A percentile compares a stretch with the other conserved stretches of the same genome.
Evolutionary conservation across 2,888 invertebrate genomes (phyloP).

Genomic region (Drosophila nigricruria): DNA sequence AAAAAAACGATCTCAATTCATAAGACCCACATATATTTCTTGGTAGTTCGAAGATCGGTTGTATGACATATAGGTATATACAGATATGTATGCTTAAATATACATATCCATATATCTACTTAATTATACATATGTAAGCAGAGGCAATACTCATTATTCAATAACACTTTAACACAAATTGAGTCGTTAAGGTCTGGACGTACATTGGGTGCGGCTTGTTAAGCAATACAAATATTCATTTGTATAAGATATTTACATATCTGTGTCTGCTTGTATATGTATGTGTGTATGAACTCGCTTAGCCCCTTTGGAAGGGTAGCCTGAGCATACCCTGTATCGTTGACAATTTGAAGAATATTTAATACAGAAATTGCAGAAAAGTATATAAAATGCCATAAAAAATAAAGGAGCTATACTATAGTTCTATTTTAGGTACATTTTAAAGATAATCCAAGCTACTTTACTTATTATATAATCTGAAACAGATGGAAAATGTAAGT

Average conservation of each 20-base stretch:
- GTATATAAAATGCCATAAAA: not conserved
- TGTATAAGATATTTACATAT: slow-evolving; percentile 8
- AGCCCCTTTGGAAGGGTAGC: too few relatives aligned
- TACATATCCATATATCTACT: not conserved
- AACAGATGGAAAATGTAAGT: too few relatives aligned
- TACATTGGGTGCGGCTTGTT: slow-evolving; percentile 12
- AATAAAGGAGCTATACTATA: too few relatives aligned
- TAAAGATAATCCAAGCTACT: too few relatives aligned
- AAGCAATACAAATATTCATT: slow-evolving; percentile 8
- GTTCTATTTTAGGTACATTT: not conserved
- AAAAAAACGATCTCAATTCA: not conserved
- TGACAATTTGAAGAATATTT: not conserved
- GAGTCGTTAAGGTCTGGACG: slow-evolving; percentile 11
- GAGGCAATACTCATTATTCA: slow-evolving; percentile 7
- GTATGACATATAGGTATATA: not conserved
- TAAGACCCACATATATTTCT: not conserved
- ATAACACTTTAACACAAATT: slow-evolving; percentile 20
- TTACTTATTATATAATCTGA: not conserved
- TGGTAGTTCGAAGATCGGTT: not conserved
- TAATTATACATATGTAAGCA: not conserved
- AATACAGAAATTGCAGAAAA: not conserved
- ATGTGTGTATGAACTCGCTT: too few relatives aligned
- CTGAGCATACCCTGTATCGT: not conserved
- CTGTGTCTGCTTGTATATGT: not conserved
- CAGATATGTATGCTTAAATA: not conserved